These are phyloP conservation scores for Syngnathus typhle DNA, from an alignment of 2,113 vertebrate species.

Conservation along the genomic window DNA sequence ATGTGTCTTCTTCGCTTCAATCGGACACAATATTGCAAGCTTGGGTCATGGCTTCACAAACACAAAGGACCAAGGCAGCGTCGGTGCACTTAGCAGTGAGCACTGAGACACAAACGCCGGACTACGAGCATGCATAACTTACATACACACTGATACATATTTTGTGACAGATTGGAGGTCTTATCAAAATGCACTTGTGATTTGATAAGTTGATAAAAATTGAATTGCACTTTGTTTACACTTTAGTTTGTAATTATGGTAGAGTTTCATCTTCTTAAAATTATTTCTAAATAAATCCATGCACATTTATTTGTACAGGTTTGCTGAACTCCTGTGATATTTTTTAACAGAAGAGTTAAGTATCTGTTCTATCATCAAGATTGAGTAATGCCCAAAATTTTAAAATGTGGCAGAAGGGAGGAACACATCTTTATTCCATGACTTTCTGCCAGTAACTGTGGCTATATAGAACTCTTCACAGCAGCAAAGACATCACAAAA, in stretches of 20 bases:
- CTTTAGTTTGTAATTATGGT: not conserved
- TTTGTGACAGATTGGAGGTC: not conserved
- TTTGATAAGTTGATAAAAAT: not conserved
- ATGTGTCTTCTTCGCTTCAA: conserved; percentile 9
- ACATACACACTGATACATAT: not conserved
- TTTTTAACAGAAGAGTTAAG: too few relatives aligned
- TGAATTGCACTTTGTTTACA: not conserved
- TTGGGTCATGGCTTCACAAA: conserved; percentile 53
- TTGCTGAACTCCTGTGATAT: too few relatives aligned
- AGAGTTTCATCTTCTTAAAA: too few relatives aligned
- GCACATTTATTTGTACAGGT: too few relatives aligned
- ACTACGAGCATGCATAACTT: not conserved
- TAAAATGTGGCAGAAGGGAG: too few relatives aligned
- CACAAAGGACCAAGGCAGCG: conserved; percentile 25
- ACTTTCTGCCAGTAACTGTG: too few relatives aligned
- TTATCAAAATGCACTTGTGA: not conserved
- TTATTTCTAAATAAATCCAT: too few relatives aligned
- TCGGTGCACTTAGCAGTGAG: not conserved
- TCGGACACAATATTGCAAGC: conserved; percentile 22
- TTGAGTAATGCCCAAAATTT: too few relatives aligned
- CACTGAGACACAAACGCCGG: not conserved
- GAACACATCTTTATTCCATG: too few relatives aligned
- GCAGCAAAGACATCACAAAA: too few relatives aligned
- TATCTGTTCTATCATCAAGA: too few relatives aligned
- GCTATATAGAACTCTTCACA: too few relatives aligned